Conservation (phyloP, 2,797 vertebrate species). For the Gobio occitaniae region DNA sequence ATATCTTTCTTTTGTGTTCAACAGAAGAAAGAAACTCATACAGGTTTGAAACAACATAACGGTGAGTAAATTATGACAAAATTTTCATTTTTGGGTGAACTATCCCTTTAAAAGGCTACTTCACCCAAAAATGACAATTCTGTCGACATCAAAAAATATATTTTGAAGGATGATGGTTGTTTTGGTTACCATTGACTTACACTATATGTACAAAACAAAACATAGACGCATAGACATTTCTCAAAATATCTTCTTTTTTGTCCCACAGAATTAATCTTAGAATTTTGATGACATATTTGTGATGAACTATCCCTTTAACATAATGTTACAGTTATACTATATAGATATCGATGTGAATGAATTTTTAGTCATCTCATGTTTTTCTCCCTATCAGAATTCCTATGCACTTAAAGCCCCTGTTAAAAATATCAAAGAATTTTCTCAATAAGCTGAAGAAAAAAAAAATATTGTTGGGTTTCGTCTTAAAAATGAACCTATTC, state of each 20-base stretch:
- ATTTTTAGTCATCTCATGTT: not conserved
- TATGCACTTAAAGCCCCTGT: constrained; percentile 6
- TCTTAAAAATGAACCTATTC: not conserved
- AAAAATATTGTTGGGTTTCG: not conserved
- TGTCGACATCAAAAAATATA: not conserved
- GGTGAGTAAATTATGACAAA: too few relatives aligned
- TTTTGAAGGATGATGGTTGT: not conserved
- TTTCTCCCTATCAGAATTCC: constrained; percentile 1
- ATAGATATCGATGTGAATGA: not conserved
- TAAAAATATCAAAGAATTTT: not conserved
- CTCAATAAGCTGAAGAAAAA: not conserved
- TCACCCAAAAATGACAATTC: not conserved
- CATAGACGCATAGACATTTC: not conserved
- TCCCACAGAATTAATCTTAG: not conserved
- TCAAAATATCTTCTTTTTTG: not conserved
- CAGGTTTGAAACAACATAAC: too few relatives aligned
- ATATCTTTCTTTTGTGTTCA: too few relatives aligned
- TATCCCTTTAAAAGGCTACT: too few relatives aligned
- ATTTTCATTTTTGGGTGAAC: too few relatives aligned
- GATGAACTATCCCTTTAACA: not conserved
- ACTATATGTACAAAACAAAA: not conserved
- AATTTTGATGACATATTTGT: not conserved
- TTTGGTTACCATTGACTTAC: not conserved
- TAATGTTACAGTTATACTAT: not conserved
- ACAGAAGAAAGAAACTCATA: too few relatives aligned